Conservation (phyloP, 1,140 invertebrate species). For the Drosophila gunungcola region DNA sequence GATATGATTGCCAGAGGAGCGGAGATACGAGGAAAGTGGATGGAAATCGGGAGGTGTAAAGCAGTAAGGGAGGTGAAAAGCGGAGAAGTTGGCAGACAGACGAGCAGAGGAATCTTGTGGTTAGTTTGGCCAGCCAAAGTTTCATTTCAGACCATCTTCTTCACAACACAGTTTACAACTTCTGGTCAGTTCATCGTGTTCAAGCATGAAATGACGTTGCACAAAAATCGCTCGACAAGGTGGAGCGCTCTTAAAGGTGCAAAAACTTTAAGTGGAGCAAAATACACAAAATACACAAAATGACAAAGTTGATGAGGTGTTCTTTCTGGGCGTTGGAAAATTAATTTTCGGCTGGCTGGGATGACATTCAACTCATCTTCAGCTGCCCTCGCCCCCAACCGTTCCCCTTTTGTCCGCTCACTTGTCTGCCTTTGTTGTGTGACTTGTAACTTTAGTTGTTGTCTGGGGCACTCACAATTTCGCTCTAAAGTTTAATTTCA, state of each 20-base stretch:
- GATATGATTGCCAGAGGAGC: constrained; percentile 58
- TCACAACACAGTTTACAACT: constrained; percentile 54
- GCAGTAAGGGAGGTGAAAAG: not conserved
- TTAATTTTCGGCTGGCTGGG: constrained; percentile 70
- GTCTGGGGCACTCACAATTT: constrained; percentile 54
- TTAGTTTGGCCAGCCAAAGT: constrained; percentile 32
- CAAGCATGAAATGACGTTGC: constrained; percentile 62
- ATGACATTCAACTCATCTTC: constrained; percentile 45
- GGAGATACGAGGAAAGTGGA: not conserved
- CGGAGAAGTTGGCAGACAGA: constrained; percentile 1
- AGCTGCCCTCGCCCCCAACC: constrained; percentile 2
- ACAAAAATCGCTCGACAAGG: constrained; percentile 47
- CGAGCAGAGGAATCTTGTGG: constrained; percentile 27
- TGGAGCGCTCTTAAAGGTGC: constrained; percentile 46
- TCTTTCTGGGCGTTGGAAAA: constrained; percentile 63
- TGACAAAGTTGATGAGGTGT: constrained; percentile 44
- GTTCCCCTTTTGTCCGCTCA: not conserved
- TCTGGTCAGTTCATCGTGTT: constrained; percentile 51
- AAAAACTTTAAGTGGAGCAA: constrained; percentile 67
- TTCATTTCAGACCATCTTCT: constrained; percentile 30
- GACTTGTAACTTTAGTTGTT: constrained; percentile 76
- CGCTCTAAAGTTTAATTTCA: constrained; percentile 77
- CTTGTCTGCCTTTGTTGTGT: constrained; percentile 62
- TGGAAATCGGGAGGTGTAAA: not conserved
- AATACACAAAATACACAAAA: constrained; percentile 39